Base-by-base conservation (phyloP, 2,888 invertebrate species). In the Tromatobia lineatoria region DNA sequence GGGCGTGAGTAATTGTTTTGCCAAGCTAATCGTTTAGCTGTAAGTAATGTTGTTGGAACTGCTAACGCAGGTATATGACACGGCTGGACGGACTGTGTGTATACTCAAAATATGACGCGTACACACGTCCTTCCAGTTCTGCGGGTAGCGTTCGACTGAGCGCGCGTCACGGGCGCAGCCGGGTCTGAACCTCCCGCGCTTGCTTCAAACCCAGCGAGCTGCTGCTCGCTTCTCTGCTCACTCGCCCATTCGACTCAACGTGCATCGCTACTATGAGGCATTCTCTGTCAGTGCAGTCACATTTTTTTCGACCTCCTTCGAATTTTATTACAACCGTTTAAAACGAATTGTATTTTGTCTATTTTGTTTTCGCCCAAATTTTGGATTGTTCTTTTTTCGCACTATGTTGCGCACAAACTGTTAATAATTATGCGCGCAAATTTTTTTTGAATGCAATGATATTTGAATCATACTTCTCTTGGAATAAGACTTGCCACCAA, bases 121-220 rank as follows among this genome's bases (percentile, higher is more conserved):
- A 20, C 59, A 29, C 20, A 52, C 81, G 54, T 71, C 71, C 84
- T 57, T 74, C 87, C 79, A 71, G 71, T 79, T 42, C 83, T 85
- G 75, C 83, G 84, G 85, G 59, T 83, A 74, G 80, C 77, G 88
- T 84, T 85, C 82, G 87, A 90, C 90, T 89, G 89, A 89, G 52
- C 80, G 82, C 79, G 73, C 84, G 83, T 80, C 86, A 87, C 86
- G 83, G 80, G n/a, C 59, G 52, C 85, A 25, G 74, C 86, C 82
- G 79, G 78, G 84, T 79, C 70, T 82, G 87, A 83, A 83, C 83
- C 87, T 87, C 85, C 86, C 82, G 85, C 88, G 88, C 84, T 83
- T 69, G 80, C 75, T 80, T 74, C 75, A 45, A 83, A 75, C 64
- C 78, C 66, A 67, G 61, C 50, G 75, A 64, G 71, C 42, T 45